Percentiles rank a stretch among this genome's conserved stretches.
phyloP scores from a whole-genome alignment of 2,888 invertebrate genomes.

The Siphlonurus alternatus region DNA sequence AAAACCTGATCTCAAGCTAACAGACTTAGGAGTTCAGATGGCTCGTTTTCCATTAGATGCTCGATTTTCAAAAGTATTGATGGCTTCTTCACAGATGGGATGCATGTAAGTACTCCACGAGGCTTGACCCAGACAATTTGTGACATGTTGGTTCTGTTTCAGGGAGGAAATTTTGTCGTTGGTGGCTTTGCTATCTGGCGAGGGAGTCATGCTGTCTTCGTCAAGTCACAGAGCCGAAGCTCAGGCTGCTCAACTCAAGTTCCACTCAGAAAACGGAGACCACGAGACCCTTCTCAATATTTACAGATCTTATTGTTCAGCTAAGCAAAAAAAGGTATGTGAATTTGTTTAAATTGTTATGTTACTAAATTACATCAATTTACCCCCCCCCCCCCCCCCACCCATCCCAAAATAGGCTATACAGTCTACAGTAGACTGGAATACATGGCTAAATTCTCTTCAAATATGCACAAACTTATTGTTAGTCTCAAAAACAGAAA shows the following conservation, averaged over 20 bases:
- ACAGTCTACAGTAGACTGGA: no score
- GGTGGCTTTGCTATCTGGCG: slow-evolving; percentile 74
- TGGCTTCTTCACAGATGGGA: slow-evolving; percentile 56
- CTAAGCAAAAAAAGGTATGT: slow-evolving; percentile 35
- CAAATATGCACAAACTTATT: no score
- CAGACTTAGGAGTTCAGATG: slow-evolving; percentile 67
- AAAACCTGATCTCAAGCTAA: slow-evolving; percentile 39
- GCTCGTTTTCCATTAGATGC: slow-evolving; percentile 86
- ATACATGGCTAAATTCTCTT: no score
- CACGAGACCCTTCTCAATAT: slow-evolving; percentile 83
- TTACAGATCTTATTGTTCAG: slow-evolving; percentile 57
- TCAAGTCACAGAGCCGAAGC: slow-evolving; percentile 62
- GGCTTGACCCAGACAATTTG: neutral
- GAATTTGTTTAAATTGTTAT: no score
- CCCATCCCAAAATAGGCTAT: no score
- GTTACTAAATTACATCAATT: no score
- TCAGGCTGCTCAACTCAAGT: slow-evolving; percentile 51
- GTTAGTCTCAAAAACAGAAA: no score
- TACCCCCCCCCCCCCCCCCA: no score
- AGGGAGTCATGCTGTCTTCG: slow-evolving; percentile 64
- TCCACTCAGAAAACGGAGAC: slow-evolving; percentile 74
- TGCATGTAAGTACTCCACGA: slow-evolving; percentile 42
- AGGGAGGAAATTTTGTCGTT: slow-evolving; percentile 58
- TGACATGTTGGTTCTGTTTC: slow-evolving; percentile 14
- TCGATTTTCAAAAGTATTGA: slow-evolving; percentile 60